Evolutionary conservation across 2,797 vertebrate genomes (phyloP).

Genomic region (Myotis vivesi): DNA sequence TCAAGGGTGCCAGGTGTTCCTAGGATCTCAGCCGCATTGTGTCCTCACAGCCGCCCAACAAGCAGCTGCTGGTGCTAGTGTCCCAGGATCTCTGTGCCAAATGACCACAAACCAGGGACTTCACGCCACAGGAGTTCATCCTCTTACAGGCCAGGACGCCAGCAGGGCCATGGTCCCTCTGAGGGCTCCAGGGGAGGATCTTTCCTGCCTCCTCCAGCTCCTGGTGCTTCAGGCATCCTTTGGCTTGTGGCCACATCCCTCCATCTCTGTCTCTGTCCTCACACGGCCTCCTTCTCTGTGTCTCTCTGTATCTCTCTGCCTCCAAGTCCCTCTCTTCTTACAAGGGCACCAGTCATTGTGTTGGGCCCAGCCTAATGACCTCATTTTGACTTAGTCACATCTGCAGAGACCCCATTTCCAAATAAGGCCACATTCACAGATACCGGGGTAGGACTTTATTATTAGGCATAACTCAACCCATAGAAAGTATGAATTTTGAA

Average conservation of each 20-base stretch:
- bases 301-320: neutral
- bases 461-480: neutral
- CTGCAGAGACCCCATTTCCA: neutral
- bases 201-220: neutral
- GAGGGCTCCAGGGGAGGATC: neutral
- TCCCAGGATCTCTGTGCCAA: neutral
- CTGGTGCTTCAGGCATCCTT: neutral
- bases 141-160: neutral
- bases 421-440: neutral
- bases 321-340: neutral
- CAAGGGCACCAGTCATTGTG: neutral
- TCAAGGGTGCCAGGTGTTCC: neutral
- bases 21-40: neutral
- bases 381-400: neutral
- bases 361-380: neutral
- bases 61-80: neutral
- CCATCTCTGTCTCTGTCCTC: neutral
- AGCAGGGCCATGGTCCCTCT: no score
- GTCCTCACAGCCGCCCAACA: neutral
- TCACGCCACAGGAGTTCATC: neutral
- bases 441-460: neutral
- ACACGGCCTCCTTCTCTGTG: neutral
- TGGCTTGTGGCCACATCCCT: neutral
- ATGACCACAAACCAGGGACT: neutral
- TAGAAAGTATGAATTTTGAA: neutral